Evolutionary conservation across 2,113 vertebrate genomes (phyloP).

Genomic region (Lanius ludovicianus): DNA sequence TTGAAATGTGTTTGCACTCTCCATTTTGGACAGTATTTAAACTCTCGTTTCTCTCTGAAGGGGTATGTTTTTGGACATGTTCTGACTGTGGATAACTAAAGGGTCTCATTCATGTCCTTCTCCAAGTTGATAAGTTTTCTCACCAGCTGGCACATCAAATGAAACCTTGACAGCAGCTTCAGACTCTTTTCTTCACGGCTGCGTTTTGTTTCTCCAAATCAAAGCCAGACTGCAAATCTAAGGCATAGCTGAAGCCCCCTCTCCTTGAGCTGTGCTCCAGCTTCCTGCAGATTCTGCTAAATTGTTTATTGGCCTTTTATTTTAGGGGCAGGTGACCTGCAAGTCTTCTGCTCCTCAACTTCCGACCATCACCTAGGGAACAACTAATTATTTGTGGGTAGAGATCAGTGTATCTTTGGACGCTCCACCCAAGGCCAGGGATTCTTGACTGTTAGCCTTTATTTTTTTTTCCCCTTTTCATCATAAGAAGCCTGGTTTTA

Average conservation of each 20-base stretch:
- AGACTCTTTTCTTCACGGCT: not conserved
- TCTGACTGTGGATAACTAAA: not conserved
- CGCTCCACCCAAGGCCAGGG: not conserved
- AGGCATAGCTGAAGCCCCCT: not conserved
- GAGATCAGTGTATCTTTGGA: not conserved
- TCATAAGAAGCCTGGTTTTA: not conserved
- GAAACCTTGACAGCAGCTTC: not conserved
- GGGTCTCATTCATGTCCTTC: not conserved
- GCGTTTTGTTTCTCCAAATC: not conserved
- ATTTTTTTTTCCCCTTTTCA: not conserved
- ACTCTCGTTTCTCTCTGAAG: not conserved
- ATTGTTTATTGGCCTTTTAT: not conserved
- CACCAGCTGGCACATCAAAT: constrained; percentile 10
- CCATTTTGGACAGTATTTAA: not conserved
- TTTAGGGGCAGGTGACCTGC: not conserved
- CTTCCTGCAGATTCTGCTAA: not conserved
- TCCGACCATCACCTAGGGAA: not conserved
- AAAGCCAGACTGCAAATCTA: not conserved
- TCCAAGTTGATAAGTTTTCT: not conserved
- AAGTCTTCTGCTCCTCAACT: not conserved
- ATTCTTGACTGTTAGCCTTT: not conserved
- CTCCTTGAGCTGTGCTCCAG: not conserved
- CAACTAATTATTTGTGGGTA: not conserved
- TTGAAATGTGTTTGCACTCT: not conserved
- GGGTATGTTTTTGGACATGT: not conserved